These are phyloP conservation scores for Panopea generosa DNA, from an alignment of 2,888 invertebrate genomes.

Conservation along the genomic window DNA sequence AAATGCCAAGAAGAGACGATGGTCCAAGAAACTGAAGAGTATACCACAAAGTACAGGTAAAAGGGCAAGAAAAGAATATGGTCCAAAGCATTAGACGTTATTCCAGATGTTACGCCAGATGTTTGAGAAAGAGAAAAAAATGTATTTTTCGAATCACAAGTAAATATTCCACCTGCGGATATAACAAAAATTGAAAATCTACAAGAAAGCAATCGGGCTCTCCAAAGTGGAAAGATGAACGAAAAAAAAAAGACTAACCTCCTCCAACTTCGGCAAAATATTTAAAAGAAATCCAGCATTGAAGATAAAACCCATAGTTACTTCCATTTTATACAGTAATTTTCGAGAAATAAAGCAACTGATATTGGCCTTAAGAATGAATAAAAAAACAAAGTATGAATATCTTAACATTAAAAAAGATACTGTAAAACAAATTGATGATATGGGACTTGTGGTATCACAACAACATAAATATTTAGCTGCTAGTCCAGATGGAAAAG, in stretches of 20 bases:
- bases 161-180: not conserved
- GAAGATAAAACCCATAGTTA: no score
- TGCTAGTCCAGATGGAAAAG: no score
- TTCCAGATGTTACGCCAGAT: not conserved
- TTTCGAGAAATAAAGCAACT: no score
- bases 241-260: slow-evolving; percentile 7
- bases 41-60: slow-evolving; percentile 13
- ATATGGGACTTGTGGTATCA: no score
- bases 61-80: slow-evolving; percentile 13
- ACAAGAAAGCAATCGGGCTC: not conserved
- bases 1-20: not conserved
- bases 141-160: not conserved
- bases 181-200: not conserved
- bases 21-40: slow-evolving; percentile 17
- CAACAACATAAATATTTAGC: no score
- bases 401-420: no score
- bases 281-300: slow-evolving; percentile 21
- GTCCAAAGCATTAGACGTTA: slow-evolving; percentile 10
- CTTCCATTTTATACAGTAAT: no score
- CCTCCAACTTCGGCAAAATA: slow-evolving; percentile 35
- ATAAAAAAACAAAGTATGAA: no score
- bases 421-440: no score
- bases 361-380: no score
- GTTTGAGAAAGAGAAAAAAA: not conserved
- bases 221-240: not conserved